These are phyloP conservation scores for Ectemnius lituratus DNA, from an alignment of 2,888 invertebrate genomes.

Conservation along the genomic window DNA sequence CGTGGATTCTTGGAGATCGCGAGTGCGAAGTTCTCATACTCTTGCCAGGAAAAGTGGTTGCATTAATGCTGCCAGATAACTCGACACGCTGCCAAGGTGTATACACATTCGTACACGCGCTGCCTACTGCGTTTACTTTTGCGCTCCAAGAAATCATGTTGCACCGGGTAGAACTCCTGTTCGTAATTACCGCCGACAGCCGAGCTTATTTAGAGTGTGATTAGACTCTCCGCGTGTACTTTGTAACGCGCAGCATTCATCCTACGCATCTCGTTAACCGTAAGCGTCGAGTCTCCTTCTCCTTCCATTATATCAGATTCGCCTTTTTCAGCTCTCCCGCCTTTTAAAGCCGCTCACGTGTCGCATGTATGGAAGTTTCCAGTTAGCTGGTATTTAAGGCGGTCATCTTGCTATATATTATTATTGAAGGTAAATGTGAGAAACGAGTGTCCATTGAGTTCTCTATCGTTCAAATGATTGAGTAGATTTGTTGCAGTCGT, in stretches of 20 bases:
- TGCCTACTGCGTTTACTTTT: slow-evolving; percentile 10
- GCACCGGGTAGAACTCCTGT: slow-evolving; percentile 21
- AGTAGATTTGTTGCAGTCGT: no score
- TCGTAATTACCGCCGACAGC: slow-evolving; percentile 42
- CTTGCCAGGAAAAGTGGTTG: no score
- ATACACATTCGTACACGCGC: background rate
- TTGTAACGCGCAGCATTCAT: slow-evolving; percentile 15
- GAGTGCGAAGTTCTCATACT: no score
- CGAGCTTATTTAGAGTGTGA: slow-evolving; percentile 30
- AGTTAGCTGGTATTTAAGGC: background rate
- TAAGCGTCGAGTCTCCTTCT: no score
- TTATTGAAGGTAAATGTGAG: background rate
- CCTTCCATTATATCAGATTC: no score
- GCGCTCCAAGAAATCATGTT: slow-evolving; percentile 26
- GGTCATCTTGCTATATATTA: background rate
- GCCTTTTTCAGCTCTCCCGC: no score
- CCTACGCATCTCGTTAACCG: background rate
- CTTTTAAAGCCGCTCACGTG: no score
- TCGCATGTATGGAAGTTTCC: background rate
- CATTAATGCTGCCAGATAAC: no score
- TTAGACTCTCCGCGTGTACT: slow-evolving; percentile 38
- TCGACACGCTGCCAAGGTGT: no score
- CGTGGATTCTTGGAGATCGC: no score
- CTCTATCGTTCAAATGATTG: no score
- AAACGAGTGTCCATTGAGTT: background rate